Percentiles rank a stretch among this genome's conserved stretches.
phyloP scores from a whole-genome alignment of 2,797 vertebrate genomes.

The Lates japonicus region DNA sequence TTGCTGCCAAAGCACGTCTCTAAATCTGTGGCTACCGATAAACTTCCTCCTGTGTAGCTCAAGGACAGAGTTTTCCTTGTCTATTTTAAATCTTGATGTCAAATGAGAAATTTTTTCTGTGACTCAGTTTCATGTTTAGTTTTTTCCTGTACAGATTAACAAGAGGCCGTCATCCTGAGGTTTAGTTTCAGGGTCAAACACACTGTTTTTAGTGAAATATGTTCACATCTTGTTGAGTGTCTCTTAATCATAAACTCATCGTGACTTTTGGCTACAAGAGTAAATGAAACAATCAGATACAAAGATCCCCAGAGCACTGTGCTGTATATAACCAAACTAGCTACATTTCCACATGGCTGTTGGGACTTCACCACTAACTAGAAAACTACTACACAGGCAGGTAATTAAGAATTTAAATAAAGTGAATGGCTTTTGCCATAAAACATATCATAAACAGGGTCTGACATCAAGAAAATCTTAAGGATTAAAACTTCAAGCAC shows the following conservation, averaged over 20 bases:
- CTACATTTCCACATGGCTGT: no score
- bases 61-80: background rate
- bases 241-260: background rate
- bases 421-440: no score
- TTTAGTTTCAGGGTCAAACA: slow-evolving; percentile 8
- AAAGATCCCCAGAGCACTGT: background rate
- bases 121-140: background rate
- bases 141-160: background rate
- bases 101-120: slow-evolving; percentile 2
- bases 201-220: background rate
- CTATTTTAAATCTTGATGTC: background rate
- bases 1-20: background rate
- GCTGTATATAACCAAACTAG: background rate
- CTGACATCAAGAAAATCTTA: background rate
- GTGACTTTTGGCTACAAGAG: background rate
- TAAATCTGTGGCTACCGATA: background rate
- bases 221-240: background rate
- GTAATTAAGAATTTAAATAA: no score
- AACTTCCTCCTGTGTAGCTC: background rate
- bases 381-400: no score
- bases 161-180: background rate
- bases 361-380: no score
- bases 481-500: background rate
- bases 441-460: no score
- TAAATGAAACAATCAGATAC: background rate